phyloP scores from a whole-genome alignment of 2,797 vertebrate species.

The Parambassis ranga region DNA sequence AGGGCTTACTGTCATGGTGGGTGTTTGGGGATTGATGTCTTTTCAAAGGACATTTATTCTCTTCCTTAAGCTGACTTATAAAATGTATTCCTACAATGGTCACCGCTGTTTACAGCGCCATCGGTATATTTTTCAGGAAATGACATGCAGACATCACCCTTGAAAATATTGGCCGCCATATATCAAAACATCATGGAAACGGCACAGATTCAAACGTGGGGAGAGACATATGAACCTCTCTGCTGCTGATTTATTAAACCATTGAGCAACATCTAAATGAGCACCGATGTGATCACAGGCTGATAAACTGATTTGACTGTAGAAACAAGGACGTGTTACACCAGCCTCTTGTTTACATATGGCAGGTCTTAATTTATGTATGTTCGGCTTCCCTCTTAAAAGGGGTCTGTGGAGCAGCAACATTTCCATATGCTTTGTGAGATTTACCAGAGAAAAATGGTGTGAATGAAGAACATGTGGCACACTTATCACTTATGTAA shows the following conservation, averaged over 20 bases:
- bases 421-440: neutral
- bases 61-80: conserved; percentile 52
- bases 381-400: conserved; percentile 22
- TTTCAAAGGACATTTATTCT: conserved; percentile 56
- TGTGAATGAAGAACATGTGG: neutral
- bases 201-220: conserved; percentile 30
- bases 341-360: conserved; percentile 42
- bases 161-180: conserved; percentile 52
- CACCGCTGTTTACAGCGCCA: conserved; percentile 22
- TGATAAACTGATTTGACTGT: conserved; percentile 58
- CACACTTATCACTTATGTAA: no score
- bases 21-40: conserved; percentile 64
- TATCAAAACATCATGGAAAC: conserved; percentile 47
- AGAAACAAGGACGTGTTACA: conserved; percentile 49
- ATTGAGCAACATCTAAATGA: conserved; percentile 49
- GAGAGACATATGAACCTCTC: conserved; percentile 48
- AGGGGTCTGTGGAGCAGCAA: neutral
- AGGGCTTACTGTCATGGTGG: conserved; percentile 59
- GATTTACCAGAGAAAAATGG: neutral
- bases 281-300: conserved; percentile 64
- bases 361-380: conserved; percentile 22
- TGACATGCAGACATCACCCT: conserved; percentile 54
- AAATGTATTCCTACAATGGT: conserved; percentile 39
- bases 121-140: conserved; percentile 54
- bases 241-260: conserved; percentile 62